Conservation (phyloP, 2,888 invertebrate species). For the Odontocolon sp. region DNA sequence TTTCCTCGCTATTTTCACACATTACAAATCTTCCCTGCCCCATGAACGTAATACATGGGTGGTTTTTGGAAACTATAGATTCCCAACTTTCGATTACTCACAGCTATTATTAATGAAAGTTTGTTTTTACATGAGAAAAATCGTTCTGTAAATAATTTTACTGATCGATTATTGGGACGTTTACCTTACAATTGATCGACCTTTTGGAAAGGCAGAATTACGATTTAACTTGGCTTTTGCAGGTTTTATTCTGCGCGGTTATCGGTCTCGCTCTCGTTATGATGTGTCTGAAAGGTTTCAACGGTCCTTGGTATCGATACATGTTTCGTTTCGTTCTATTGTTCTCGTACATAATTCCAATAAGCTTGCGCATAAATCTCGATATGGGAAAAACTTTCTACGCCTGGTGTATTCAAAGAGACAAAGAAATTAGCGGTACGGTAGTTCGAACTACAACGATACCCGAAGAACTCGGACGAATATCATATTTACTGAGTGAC, state of each 20-base stretch:
- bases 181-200: no score
- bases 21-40: no score
- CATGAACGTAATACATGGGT: no score
- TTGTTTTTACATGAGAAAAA: no score
- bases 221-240: conserved; percentile 15
- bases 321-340: conserved; percentile 97
- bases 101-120: no score
- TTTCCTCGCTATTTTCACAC: no score
- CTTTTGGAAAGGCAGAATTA: no score
- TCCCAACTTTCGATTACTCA: no score
- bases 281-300: conserved; percentile 98
- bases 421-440: conserved; percentile 95
- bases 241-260: conserved; percentile 94
- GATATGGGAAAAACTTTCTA: conserved; percentile 99
- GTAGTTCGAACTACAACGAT: conserved; percentile 99
- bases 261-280: conserved; percentile 94
- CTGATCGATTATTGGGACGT: no score
- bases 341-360: conserved; percentile 99
- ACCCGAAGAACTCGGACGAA: conserved; percentile 98
- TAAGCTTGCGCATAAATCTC: conserved; percentile 98
- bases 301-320: conserved; percentile 97
- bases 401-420: conserved; percentile 97
- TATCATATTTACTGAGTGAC: conserved; percentile 97
- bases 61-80: no score
- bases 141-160: no score